Conservation (phyloP, 2,113 vertebrate species). For the Forbesichthys papilliferus region DNA sequence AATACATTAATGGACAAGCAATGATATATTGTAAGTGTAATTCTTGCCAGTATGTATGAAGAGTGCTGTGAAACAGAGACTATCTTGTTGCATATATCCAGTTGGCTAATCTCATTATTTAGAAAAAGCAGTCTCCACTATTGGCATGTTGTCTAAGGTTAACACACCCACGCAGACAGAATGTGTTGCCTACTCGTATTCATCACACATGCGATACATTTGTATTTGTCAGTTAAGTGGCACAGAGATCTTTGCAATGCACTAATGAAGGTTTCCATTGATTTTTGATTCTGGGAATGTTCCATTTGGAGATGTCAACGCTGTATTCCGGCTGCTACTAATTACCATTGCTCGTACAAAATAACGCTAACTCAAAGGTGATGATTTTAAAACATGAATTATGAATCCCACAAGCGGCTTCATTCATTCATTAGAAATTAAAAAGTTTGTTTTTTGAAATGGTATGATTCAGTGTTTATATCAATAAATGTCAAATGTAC, state of each 20-base stretch:
- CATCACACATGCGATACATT: constrained; percentile 59
- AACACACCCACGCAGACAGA: constrained; percentile 37
- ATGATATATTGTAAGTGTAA: constrained; percentile 37
- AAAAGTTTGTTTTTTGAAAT: not conserved
- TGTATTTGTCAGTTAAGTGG: constrained; percentile 46
- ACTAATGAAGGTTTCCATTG: constrained; percentile 65
- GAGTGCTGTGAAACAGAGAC: constrained; percentile 30
- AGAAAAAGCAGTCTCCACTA: constrained; percentile 54
- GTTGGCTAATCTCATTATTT: constrained; percentile 72
- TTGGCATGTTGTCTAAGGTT: constrained; percentile 66
- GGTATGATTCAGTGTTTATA: not conserved
- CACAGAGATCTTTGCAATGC: constrained; percentile 41
- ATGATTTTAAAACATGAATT: constrained; percentile 1
- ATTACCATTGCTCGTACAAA: constrained; percentile 31
- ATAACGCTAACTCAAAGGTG: constrained; percentile 31
- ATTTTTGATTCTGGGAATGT: constrained; percentile 61
- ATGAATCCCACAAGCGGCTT: not conserved
- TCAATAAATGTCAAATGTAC: too few species aligned
- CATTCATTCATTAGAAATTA: not conserved
- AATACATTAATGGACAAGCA: constrained; percentile 40
- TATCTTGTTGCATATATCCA: constrained; percentile 61
- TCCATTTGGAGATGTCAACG: constrained; percentile 39
- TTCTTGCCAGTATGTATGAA: constrained; percentile 30
- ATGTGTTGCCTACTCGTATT: constrained; percentile 50
- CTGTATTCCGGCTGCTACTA: constrained; percentile 33